Percentiles rank a stretch among this genome's conserved stretches.
phyloP scores from a whole-genome alignment of 2,113 vertebrate species.

The Lathamus discolor region DNA sequence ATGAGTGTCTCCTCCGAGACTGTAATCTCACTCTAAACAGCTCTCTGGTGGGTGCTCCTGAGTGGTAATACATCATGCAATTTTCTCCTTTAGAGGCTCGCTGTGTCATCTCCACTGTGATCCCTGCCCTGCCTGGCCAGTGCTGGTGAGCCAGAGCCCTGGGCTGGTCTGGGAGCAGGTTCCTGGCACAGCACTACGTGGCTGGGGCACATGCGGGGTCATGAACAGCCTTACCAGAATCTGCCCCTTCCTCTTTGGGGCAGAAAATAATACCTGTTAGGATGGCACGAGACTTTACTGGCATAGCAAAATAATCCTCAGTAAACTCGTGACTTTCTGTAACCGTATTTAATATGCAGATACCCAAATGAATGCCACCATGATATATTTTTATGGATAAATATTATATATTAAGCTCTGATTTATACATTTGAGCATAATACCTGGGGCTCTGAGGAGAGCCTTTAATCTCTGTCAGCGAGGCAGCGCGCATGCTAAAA shows the following conservation, averaged over 20 bases:
- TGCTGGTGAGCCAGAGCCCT: neutral
- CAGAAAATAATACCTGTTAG: neutral
- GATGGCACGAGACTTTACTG: neutral
- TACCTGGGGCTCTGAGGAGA: constrained; percentile 59
- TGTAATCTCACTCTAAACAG: constrained; percentile 67
- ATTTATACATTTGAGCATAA: constrained; percentile 57
- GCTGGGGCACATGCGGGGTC: accelerated
- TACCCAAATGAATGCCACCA: constrained; percentile 22
- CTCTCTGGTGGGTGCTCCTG: constrained; percentile 52
- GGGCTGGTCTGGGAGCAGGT: neutral
- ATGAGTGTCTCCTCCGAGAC: constrained; percentile 66
- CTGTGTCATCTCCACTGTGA: neutral
- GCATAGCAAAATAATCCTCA: constrained; percentile 12
- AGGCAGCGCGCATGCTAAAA: constrained; percentile 48
- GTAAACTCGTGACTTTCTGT: constrained; percentile 8
- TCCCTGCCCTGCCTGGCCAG: neutral
- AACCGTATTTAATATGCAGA: constrained; percentile 58
- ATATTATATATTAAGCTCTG: constrained; percentile 64
- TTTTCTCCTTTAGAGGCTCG: constrained; percentile 48
- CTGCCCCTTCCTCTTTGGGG: neutral
- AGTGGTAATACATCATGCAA: constrained; percentile 58
- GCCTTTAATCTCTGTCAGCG: constrained; percentile 65
- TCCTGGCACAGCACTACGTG: accelerated
- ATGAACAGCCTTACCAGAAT: neutral
- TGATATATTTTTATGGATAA: constrained; percentile 64